These are phyloP conservation scores for Scaptomyza cyrtandrae DNA, from an alignment of 2,888 invertebrate genomes.

Conservation along the genomic window DNA sequence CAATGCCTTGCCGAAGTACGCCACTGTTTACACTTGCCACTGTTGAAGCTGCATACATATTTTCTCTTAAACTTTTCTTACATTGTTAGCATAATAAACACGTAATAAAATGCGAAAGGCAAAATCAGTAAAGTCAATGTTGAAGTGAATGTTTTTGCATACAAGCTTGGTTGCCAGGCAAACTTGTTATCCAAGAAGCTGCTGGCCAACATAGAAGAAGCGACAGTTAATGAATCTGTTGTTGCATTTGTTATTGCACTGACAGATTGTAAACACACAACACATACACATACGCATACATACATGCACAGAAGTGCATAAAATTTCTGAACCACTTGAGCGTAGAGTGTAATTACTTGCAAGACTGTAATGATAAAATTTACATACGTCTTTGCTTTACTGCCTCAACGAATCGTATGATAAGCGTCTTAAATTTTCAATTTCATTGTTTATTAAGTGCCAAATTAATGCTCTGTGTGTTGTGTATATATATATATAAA, in stretches of 20 bases:
- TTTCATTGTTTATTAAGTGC: constrained; percentile 79
- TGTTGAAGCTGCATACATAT: constrained; percentile 14
- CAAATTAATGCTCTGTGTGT: constrained; percentile 56
- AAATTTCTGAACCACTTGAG: constrained; percentile 40
- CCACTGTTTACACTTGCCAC: constrained; percentile 40
- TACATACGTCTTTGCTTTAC: constrained; percentile 53
- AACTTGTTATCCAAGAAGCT: constrained; percentile 57
- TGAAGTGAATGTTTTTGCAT: constrained; percentile 67
- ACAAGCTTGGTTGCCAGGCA: constrained; percentile 29
- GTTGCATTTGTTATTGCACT: constrained; percentile 18
- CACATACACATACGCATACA: constrained; percentile 3
- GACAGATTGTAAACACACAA: constrained; percentile 20
- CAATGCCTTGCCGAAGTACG: constrained; percentile 9
- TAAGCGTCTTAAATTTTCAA: constrained; percentile 76
- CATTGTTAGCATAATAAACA: constrained; percentile 78
- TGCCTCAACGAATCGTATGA: constrained; percentile 37
- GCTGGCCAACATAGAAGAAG: constrained; percentile 27
- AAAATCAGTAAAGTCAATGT: constrained; percentile 76
- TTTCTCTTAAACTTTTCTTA: constrained; percentile 58
- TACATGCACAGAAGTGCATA: constrained; percentile 40
- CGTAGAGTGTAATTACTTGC: constrained; percentile 67
- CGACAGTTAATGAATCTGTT: constrained; percentile 57
- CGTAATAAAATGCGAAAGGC: constrained; percentile 71
- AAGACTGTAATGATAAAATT: constrained; percentile 66
- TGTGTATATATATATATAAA: too few species aligned